Evolutionary conservation across 2,113 vertebrate species (phyloP), one percentile per base, ranked within the genome.

Genomic region (Vimba vimba): DNA sequence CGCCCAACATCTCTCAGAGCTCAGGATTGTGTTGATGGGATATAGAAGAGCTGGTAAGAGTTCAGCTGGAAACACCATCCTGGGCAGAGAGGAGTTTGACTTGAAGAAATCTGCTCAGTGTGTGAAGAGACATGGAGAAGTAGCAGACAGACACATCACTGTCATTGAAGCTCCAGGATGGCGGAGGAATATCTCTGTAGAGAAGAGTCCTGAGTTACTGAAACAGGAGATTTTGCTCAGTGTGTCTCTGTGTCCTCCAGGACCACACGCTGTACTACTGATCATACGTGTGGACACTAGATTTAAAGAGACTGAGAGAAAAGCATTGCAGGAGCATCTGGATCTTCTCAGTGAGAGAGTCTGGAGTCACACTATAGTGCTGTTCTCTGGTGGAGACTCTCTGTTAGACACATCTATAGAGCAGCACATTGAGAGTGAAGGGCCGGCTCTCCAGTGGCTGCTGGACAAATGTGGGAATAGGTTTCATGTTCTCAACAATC

Each of bases 131-230:
- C 47, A 52, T 25, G 50, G 74, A 76, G 15, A 52, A 52, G 47
- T 52, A 76, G 45, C 74, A 76, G 74, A 76, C 47, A 52, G 43
- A 76, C 74, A 76, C 60, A 64, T 64, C 60, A 64, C 55, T 57
- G 50, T 77, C 13, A 21, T 77, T 19, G 64, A 50, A 36, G 30
- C 36, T 83, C 39, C 45, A 30, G 60, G n/a, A 47, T 84, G 82
- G 50, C 43, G 77, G 52, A 25, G 0, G 0, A 13, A n/a, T 60
- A 0, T 0, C 2, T 1, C 30, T 15, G 77, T 39, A 57, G 30
- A 43, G 15, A 0, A 2, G 0, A 79, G 33, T 13, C 4, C 55
- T 3, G 77, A 79, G 52, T 9, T 60, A 60, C 52, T 79, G 33
- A 60, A 60, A 25, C 21, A 57, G 11, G 55, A 57, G 55, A 79